A percentile compares a stretch with the other conserved stretches of the same genome.
Conservation (phyloP, 2,797 vertebrate genomes). For the Pogoniulus pusillus region DNA sequence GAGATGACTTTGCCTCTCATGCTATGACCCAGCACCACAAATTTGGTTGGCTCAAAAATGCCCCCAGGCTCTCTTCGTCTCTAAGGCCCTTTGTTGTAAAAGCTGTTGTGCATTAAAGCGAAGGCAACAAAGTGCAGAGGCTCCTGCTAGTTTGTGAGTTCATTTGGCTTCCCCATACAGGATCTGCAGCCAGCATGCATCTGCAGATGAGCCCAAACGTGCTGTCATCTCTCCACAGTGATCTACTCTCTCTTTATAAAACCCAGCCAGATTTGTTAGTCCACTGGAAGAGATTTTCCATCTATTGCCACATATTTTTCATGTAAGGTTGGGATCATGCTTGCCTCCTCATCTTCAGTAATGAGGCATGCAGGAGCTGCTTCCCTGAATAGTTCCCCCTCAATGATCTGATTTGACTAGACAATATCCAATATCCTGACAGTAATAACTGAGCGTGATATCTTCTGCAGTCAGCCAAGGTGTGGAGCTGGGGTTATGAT, state of each 20-base stretch:
- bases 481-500: not conserved
- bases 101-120: not conserved
- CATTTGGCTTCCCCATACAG: not conserved
- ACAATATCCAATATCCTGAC: not conserved
- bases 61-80: not conserved
- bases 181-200: not conserved
- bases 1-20: accelerated
- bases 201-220: not conserved
- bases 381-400: not conserved
- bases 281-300: not conserved
- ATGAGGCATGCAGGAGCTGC: not conserved
- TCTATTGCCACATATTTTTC: not conserved
- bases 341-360: not conserved
- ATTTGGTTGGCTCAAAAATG: not conserved
- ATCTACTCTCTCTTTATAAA: not conserved
- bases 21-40: not conserved
- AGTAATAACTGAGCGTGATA: not conserved
- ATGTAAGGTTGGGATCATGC: not conserved
- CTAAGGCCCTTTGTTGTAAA: not conserved
- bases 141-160: not conserved
- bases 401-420: not conserved
- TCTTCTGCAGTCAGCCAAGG: not conserved
- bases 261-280: not conserved
- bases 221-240: not conserved
- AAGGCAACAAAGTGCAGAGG: not conserved